Evolutionary conservation across 2,113 vertebrate genomes (phyloP).

Genomic region (Ptychochromis oligacanthus): DNA sequence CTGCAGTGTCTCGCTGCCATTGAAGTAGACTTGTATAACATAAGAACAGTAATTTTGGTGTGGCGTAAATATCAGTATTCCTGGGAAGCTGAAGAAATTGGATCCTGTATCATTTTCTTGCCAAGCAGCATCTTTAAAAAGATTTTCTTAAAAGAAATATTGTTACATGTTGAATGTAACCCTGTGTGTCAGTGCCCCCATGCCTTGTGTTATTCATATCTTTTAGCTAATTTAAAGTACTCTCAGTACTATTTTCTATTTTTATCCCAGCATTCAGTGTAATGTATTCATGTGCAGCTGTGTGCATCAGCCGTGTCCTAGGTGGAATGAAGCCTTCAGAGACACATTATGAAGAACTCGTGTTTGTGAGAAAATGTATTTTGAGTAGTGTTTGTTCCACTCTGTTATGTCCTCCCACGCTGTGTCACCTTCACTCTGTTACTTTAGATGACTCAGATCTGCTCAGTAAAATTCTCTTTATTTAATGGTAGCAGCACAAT

Average conservation of each 20-base stretch:
- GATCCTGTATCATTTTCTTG: neutral
- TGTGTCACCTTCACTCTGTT: neutral
- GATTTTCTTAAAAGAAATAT: too few species aligned
- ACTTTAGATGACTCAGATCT: constrained; percentile 5
- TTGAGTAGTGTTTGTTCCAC: neutral
- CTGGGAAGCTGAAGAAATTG: neutral
- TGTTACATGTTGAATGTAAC: neutral
- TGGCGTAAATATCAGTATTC: too few species aligned
- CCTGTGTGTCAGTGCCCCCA: neutral
- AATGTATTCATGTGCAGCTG: constrained; percentile 11
- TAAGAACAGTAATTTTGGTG: neutral
- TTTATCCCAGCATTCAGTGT: neutral
- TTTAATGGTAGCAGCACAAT: neutral
- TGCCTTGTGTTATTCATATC: neutral
- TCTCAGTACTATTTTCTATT: neutral
- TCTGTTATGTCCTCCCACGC: neutral
- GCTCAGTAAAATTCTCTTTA: neutral
- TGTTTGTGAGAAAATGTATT: neutral
- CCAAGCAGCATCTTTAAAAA: neutral
- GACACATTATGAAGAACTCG: neutral
- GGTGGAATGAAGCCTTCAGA: neutral
- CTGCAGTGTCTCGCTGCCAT: neutral
- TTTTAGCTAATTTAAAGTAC: neutral
- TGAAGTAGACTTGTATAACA: neutral
- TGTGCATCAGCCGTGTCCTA: constrained; percentile 28